Evolutionary conservation across 2,797 vertebrate species (phyloP), one percentile per base, ranked within the genome.

Genomic region (Cirrhinus molitorella): DNA sequence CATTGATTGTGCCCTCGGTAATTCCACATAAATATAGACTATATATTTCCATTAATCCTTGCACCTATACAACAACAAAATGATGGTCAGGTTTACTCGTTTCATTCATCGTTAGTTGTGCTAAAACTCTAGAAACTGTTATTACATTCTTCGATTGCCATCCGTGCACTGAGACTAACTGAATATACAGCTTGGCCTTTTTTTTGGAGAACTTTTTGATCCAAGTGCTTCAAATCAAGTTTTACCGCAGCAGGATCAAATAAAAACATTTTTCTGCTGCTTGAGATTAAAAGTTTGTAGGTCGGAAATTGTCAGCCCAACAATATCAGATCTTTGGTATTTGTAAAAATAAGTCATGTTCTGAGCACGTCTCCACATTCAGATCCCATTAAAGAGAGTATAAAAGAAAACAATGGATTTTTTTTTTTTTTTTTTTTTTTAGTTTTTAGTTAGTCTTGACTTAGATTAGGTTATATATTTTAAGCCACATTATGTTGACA

Each of bases 31-130:
- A 81, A 87, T 86, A 87, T 81, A 87, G 61, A 80, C 82, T 72
- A 83, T 79, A 77, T 78, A 70, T 83, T 79, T 84, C 87, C 79
- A 86, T 89, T 77, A 72, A 81, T 77, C 85, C 80, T 81, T 83
- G 65, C 68, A 23, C 72, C 61, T 83, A 71, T 79, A 84, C 74
- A 85, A 83, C 55, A 76, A 83, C 51, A 71, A 81, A 73, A 85
- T 73, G 67, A 77, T 79, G 53, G 81, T 86, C 70, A 70, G 51
- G 66, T 80, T 76, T 85, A 51, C 40, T 65, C 19, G 5, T 71
- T 79, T 43, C 11, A 63, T 72, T 72, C 45, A 47, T 73, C 67
- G 19, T 66, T 51, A 57, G 55, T 74, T 86, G 82, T 85, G 87
- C 66, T 86, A 86, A 83, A 76, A 70, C 49, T 81, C 28, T 72